A percentile compares a stretch with the other conserved stretches of the same genome.
phyloP scores from a whole-genome alignment of 2,113 vertebrate genomes.

The Pelodiscus sinensis region DNA sequence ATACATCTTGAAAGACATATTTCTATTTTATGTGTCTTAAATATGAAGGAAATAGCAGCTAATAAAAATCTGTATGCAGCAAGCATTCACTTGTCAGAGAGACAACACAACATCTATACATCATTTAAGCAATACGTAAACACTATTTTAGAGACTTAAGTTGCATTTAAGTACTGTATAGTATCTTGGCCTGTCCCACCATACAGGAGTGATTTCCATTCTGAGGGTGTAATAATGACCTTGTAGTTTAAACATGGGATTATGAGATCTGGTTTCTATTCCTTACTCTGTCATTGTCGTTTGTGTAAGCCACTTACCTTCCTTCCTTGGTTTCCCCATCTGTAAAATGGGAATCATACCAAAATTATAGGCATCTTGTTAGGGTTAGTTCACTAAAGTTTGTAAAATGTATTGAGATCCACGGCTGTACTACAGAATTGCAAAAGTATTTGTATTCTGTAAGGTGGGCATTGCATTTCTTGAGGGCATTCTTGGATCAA shows the following conservation, averaged over 20 bases:
- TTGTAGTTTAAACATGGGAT: background rate
- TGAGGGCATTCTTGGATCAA: background rate
- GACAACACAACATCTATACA: background rate
- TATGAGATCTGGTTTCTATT: background rate
- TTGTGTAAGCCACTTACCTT: background rate
- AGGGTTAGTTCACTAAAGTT: background rate
- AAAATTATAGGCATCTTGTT: background rate
- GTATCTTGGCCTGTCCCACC: background rate
- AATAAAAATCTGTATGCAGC: background rate
- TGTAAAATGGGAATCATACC: background rate
- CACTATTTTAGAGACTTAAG: background rate
- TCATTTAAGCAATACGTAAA: background rate
- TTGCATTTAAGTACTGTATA: background rate
- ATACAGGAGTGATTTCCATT: background rate
- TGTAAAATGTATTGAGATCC: background rate
- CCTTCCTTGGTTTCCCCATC: background rate
- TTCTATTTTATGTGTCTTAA: background rate
- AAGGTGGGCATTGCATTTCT: background rate
- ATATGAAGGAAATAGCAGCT: background rate
- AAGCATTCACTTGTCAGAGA: background rate
- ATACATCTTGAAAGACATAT: background rate
- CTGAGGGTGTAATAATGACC: background rate
- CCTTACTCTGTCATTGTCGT: background rate
- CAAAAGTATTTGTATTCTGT: background rate
- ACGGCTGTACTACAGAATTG: background rate